Evolutionary conservation across 2,888 invertebrate genomes (phyloP), one percentile per base, ranked within the genome.

Genomic region (Vesta saturnalis): DNA sequence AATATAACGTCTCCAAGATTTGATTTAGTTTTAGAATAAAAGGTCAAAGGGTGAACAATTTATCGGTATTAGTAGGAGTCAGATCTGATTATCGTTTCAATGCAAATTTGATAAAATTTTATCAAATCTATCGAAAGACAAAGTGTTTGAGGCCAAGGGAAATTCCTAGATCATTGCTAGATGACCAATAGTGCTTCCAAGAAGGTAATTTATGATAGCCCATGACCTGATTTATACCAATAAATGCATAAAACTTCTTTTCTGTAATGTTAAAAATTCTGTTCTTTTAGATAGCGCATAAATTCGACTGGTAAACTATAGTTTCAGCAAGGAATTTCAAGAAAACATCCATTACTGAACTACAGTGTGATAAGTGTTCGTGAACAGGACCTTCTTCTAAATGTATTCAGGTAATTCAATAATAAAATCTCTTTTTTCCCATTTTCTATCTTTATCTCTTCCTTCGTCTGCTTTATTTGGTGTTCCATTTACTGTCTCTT

Each of bases 31-130:
- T 22, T 19, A 59, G n/a, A 10, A 67, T n/a, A n/a, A 64, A 21
- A 14, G 70, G 64, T 15, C 64, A 10, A 3, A 70, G 15, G 56
- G 63, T 70, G 22, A 47, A 70, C 6, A n/a, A n/a, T n/a, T n/a
- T n/a, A n/a, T n/a, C n/a, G n/a, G n/a, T n/a, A n/a, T n/a, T n/a
- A n/a, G n/a, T n/a, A n/a, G n/a, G n/a, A n/a, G n/a, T n/a, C n/a
- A n/a, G n/a, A n/a, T n/a, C n/a, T n/a, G n/a, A n/a, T n/a, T n/a
- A n/a, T n/a, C n/a, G n/a, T n/a, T n/a, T n/a, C n/a, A n/a, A n/a
- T n/a, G n/a, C n/a, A n/a, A n/a, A n/a, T n/a, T n/a, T n/a, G n/a
- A n/a, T n/a, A n/a, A n/a, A n/a, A n/a, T n/a, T n/a, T n/a, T n/a
- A n/a, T n/a, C n/a, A n/a, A n/a, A n/a, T n/a, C n/a, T n/a, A n/a